Conservation (phyloP, 1,140 invertebrate genomes). For the Sitophilus oryzae region DNA sequence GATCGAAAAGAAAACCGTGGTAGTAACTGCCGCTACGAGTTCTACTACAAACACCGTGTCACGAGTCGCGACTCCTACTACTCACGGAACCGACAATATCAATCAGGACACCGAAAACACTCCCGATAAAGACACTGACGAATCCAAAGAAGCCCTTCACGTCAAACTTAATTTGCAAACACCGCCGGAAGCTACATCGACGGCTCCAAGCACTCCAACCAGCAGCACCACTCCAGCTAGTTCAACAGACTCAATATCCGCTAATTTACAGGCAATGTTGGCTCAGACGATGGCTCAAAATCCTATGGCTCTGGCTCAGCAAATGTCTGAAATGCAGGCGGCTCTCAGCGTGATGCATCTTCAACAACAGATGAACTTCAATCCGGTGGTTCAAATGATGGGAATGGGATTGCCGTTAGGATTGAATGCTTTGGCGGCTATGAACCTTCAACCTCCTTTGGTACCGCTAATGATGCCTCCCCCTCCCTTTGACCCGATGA, state of each 20-base stretch:
- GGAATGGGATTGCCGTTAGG: conserved; percentile 79
- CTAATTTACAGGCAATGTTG: conserved; percentile 46
- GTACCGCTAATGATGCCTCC: conserved; percentile 88
- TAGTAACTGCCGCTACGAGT: conserved; percentile 57
- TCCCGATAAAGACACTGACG: conserved; percentile 50
- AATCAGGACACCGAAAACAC: conserved; percentile 26
- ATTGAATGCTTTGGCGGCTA: conserved; percentile 74
- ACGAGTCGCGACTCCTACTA: conserved; percentile 50
- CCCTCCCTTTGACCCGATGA: conserved; percentile 64
- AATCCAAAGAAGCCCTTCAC: conserved; percentile 46
- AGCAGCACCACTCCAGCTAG: conserved; percentile 57
- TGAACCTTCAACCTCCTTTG: conserved; percentile 80
- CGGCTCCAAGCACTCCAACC: conserved; percentile 55
- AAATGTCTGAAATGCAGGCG: conserved; percentile 79
- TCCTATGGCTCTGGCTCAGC: conserved; percentile 63
- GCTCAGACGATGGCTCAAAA: conserved; percentile 46
- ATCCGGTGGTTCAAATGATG: conserved; percentile 79
- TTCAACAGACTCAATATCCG: conserved; percentile 55
- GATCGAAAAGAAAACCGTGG: conserved; percentile 74
- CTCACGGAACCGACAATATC: conserved; percentile 35
- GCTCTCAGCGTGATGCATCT: conserved; percentile 83
- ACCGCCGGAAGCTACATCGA: conserved; percentile 52
- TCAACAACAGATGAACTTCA: conserved; percentile 74
- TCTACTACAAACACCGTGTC: conserved; percentile 52
- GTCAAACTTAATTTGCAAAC: conserved; percentile 45